Conservation (phyloP, 2,888 invertebrate genomes). For the Zaprionus lineosus region DNA sequence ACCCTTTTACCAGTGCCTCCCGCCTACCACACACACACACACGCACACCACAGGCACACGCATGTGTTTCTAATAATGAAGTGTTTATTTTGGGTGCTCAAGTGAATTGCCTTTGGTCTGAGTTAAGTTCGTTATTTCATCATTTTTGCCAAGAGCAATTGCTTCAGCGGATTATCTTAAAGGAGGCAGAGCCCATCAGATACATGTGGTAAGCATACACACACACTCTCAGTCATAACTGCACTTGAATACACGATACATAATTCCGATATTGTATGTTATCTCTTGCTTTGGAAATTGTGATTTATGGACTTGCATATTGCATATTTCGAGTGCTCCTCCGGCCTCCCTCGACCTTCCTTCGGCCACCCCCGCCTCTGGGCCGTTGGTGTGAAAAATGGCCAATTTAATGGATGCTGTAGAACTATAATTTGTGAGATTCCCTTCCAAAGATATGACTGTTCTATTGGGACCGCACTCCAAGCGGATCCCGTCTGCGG, state of each 20-base stretch:
- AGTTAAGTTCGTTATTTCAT: neutral
- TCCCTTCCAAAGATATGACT: constrained; percentile 30
- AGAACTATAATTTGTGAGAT: constrained; percentile 55
- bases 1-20: constrained; percentile 17
- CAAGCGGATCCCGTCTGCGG: neutral
- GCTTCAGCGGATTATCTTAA: constrained; percentile 33
- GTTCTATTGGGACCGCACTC: neutral
- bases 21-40: constrained; percentile 21
- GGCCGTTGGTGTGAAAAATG: constrained; percentile 54
- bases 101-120: constrained; percentile 46
- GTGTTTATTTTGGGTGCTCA: constrained; percentile 69
- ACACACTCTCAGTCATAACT: too few species aligned
- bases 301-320: constrained; percentile 61
- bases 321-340: constrained; percentile 26
- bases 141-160: constrained; percentile 30
- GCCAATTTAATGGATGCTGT: constrained; percentile 54
- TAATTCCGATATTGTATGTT: constrained; percentile 26
- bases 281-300: constrained; percentile 38
- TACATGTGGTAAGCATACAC: constrained; percentile 36
- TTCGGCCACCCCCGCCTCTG: too few species aligned
- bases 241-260: constrained; percentile 21
- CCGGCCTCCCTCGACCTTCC: too few species aligned
- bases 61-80: constrained; percentile 74
- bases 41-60: constrained; percentile 9
- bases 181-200: neutral